A percentile compares a stretch with the other conserved stretches of the same genome.
phyloP scores from a whole-genome alignment of 2,797 vertebrate species.

The Salarias fasciatus region DNA sequence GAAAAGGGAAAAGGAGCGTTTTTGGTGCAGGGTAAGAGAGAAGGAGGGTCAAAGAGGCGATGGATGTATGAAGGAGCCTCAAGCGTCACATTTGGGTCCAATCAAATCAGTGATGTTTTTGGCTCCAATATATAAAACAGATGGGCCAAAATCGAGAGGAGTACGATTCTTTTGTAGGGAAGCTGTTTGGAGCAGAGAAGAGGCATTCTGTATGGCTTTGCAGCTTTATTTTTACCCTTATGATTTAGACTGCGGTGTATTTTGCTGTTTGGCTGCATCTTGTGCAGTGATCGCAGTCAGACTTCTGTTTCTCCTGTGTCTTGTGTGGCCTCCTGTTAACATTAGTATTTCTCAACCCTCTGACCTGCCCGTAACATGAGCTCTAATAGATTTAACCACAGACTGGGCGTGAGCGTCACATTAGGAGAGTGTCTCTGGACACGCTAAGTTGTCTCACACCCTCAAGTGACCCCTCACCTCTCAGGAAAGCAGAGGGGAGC shows the following conservation, averaged over 20 bases:
- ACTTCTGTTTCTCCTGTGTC: slow-evolving; percentile 20
- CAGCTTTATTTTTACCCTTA: slow-evolving; percentile 9
- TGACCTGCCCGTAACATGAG: slow-evolving; percentile 51
- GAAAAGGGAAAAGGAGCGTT: slow-evolving; percentile 48
- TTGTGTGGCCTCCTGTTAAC: slow-evolving; percentile 59
- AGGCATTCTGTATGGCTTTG: slow-evolving; percentile 14
- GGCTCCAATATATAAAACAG: slow-evolving; percentile 78
- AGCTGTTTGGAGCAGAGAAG: slow-evolving; percentile 20
- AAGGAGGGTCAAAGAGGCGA: slow-evolving; percentile 69
- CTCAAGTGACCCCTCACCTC: slow-evolving; percentile 60
- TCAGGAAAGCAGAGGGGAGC: slow-evolving; percentile 39
- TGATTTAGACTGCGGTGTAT: too few species aligned
- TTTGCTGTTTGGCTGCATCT: slow-evolving; percentile 2
- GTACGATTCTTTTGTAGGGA: slow-evolving; percentile 45
- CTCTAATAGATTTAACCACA: slow-evolving; percentile 49
- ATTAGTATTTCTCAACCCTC: slow-evolving; percentile 48
- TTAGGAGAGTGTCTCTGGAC: slow-evolving; percentile 64
- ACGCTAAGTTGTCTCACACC: slow-evolving; percentile 58
- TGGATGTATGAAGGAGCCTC: slow-evolving; percentile 74
- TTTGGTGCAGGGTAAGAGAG: slow-evolving; percentile 52
- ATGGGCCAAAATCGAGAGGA: slow-evolving; percentile 66
- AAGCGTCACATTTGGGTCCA: slow-evolving; percentile 81
- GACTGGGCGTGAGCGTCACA: slow-evolving; percentile 58
- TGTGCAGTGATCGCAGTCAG: slow-evolving; percentile 5
- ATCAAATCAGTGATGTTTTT: slow-evolving; percentile 79